Evolutionary conservation across 2,797 vertebrate species (phyloP), one percentile per base, ranked within the genome.

Genomic region (Neopelma chrysocephalum): DNA sequence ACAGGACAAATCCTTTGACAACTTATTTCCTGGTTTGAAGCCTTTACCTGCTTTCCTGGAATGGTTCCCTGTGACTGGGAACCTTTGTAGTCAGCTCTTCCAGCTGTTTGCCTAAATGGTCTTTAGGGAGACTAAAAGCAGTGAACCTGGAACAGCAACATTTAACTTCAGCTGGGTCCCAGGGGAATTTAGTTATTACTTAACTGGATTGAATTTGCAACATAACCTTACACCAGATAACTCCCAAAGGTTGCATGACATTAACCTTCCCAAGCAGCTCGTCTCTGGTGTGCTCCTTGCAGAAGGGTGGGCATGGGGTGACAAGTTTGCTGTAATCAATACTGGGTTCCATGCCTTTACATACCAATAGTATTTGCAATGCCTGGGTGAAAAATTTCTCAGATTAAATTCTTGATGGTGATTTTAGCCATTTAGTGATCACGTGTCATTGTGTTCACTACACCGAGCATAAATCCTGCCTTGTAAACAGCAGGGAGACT

Each of bases 161-260:
- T 97, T 95, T 97, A 93, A 97, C 96, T 98, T 97, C 97, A 96
- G 95, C 92, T 94, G 92, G 65, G 92, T 90, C 97, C 96, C 96
- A 82, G 62, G 97, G 97, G 97, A 98, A 96, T 97, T 91, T 81
- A 94, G 94, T 97, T 94, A 96, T 96, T 97, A 97, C 97, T 98
- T 97, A 98, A 98, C 97, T 97, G 97, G 97, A 97, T 98, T 97
- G 94, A 96, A 97, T 96, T 96, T 95, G 96, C 17, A 93, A 95
- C 95, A 93, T 94, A 94, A 94, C 75, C 96, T 96, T 97, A 85
- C 96, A 97, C 97, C 97, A 98, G 98, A 97, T 97, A 97, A 97
- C 97, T 98, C 98, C 97, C 93, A 93, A 97, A 98, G 98, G 96
- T 98, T 98, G 98, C 97, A 96, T 97, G 98, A 98, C 98, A 98